Evolutionary conservation across 1,140 invertebrate species (phyloP).

Genomic region (Trachymyrmex cornetzi): DNA sequence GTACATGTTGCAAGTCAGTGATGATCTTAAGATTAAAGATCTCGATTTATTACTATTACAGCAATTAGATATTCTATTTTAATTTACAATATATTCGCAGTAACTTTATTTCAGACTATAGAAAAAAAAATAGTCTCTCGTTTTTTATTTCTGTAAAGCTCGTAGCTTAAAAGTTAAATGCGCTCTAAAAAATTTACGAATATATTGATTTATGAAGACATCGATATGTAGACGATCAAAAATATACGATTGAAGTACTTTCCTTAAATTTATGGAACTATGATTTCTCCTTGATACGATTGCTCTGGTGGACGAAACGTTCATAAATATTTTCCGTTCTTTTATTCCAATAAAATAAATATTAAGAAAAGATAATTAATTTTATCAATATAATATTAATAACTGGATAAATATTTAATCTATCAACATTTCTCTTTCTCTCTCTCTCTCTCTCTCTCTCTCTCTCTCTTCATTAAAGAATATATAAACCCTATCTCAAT

Average conservation of each 20-base stretch:
- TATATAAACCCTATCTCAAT: background rate
- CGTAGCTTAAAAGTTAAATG: background rate
- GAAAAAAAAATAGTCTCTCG: background rate
- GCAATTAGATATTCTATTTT: background rate
- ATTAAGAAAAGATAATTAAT: background rate
- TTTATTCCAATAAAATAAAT: background rate
- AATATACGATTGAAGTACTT: slow-evolving; percentile 16
- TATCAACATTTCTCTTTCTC: background rate
- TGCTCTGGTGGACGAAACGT: background rate
- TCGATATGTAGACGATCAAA: slow-evolving; percentile 14
- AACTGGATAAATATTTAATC: slow-evolving; percentile 12
- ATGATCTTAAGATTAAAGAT: background rate
- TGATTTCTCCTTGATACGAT: slow-evolving; percentile 21
- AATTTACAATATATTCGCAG: background rate
- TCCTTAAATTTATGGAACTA: slow-evolving; percentile 18
- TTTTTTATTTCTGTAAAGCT: background rate
- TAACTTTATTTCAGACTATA: background rate
- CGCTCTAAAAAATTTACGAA: slow-evolving; percentile 33
- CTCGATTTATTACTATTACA: background rate
- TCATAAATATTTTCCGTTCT: slow-evolving; percentile 1
- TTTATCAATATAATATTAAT: slow-evolving; percentile 14
- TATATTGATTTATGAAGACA: slow-evolving; percentile 12
- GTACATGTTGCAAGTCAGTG: background rate
- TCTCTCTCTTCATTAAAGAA: background rate
- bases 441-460: too few relatives aligned